Base-by-base conservation (phyloP, 2,888 invertebrate genomes). In the Lymantria dispar region DNA sequence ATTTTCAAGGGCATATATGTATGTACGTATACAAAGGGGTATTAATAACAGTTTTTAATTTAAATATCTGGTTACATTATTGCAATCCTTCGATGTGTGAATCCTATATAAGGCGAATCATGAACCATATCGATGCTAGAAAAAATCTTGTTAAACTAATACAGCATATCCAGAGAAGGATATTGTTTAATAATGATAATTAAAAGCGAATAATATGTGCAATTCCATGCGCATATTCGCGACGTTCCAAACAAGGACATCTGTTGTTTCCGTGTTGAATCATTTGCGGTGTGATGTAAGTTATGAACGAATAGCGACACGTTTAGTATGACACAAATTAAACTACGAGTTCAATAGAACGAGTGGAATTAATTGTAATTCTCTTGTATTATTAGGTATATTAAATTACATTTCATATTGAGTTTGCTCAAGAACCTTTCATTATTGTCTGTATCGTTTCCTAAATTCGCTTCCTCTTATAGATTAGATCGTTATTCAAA, bases 161-260 rank as follows among this genome's bases (percentile, higher is more conserved):
- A 56, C 56, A 56, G 50, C 53, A 48, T 55, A 54, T 60, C 74
- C 68, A 41, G 64, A 73, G 73, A 85, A 80, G 83, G 83, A 74
- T 76, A 80, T 82, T 79, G 76, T 78, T 83, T 76, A 82, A 82
- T 85, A 83, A 83, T 77, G 79, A 78, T 86, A 85, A 86, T 87
- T 82, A 82, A 76, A 70, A 69, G 72, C 70, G 75, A 79, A 80
- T 83, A 82, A 80, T 83, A 78, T 82, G 70, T 73, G 73, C 74
- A 77, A 86, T 85, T 82, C 83, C 72, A 74, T 60, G 78, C 33
- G 80, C 82, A 85, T 79, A 84, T 85, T 83, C 76, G 83, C 79
- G 81, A 83, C 83, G 82, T 66, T 65, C 86, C 87, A 75, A 85
- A 88, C 88, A 89, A 89, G 90, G 89, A 85, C 87, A 78, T 64